Percentiles rank a stretch among this genome's conserved stretches.
Evolutionary conservation across 2,797 vertebrate species (phyloP).

Genomic region (Gymnoscopelus braueri): DNA sequence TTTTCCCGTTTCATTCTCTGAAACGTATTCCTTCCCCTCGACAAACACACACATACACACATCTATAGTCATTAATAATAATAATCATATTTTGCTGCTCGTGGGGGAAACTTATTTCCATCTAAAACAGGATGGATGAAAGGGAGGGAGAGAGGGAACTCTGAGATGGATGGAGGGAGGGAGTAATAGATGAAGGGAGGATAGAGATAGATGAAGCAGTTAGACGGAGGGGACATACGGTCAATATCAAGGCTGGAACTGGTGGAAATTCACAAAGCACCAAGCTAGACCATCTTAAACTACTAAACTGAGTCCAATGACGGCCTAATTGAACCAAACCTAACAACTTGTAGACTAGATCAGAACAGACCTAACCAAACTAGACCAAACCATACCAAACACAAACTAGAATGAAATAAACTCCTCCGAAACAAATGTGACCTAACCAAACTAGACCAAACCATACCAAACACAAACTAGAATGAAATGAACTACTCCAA

Average conservation of each 20-base stretch:
- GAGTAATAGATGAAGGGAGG: not conserved
- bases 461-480: no score
- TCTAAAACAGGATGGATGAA: conserved; percentile 42
- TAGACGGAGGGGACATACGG: not conserved
- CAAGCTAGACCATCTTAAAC: not conserved
- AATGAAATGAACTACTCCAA: no score
- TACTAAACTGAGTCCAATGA: not conserved
- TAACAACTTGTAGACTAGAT: no score
- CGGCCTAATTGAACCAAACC: no score
- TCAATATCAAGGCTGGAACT: not conserved
- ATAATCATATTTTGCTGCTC: conserved; percentile 44
- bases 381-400: no score
- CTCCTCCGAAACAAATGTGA: not conserved
- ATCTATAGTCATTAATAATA: conserved; percentile 41
- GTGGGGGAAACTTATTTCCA: conserved; percentile 44
- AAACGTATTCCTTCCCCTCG: not conserved
- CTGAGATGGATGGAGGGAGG: conserved; percentile 22
- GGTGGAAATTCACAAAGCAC: not conserved
- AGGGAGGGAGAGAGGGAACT: not conserved
- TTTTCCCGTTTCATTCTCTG: not conserved
- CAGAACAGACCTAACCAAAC: not conserved
- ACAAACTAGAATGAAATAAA: not conserved
- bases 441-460: not conserved
- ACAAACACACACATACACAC: conserved; percentile 20
- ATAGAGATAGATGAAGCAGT: conserved; percentile 2